phyloP scores from a whole-genome alignment of 2,888 invertebrate genomes.

The Ormyrus pomaceus region DNA sequence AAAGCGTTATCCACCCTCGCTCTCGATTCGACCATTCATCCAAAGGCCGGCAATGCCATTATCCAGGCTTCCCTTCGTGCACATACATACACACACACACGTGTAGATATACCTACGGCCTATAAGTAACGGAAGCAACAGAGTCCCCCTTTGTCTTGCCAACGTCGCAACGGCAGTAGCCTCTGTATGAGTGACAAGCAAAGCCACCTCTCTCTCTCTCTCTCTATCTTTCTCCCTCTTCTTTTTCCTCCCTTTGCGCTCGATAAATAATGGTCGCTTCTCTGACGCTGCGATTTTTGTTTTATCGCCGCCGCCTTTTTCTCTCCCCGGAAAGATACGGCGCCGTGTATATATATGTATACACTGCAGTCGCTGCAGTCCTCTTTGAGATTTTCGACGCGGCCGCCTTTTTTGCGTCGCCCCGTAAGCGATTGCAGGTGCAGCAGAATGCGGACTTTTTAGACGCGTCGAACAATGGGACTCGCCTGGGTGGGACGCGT shows the following conservation, averaged over 20 bases:
- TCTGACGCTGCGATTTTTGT: conserved; percentile 45
- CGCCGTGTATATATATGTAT: no score
- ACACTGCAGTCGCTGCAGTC: no score
- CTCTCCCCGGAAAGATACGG: no score
- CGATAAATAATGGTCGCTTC: conserved; percentile 37
- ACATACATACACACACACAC: no score
- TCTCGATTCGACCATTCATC: conserved; percentile 37
- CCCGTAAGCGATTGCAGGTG: neutral
- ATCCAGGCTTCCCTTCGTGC: neutral
- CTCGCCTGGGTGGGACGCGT: no score
- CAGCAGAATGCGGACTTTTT: no score
- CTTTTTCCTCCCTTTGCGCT: neutral
- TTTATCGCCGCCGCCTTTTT: neutral
- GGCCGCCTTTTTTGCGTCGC: neutral
- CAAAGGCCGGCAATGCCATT: neutral
- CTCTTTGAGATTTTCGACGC: neutral
- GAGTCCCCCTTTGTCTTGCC: conserved; percentile 41
- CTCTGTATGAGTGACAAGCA: no score
- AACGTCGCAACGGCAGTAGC: neutral
- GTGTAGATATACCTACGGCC: neutral
- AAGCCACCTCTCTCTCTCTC: neutral
- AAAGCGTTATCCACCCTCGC: conserved; percentile 26
- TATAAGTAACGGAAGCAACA: conserved; percentile 47
- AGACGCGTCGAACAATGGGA: no score
- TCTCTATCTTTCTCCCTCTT: neutral